A percentile compares a stretch with the other conserved stretches of the same genome.
These are phyloP conservation scores for Lycodopsis pacificus DNA, from an alignment of 2,797 vertebrate genomes.

Conservation along the genomic window DNA sequence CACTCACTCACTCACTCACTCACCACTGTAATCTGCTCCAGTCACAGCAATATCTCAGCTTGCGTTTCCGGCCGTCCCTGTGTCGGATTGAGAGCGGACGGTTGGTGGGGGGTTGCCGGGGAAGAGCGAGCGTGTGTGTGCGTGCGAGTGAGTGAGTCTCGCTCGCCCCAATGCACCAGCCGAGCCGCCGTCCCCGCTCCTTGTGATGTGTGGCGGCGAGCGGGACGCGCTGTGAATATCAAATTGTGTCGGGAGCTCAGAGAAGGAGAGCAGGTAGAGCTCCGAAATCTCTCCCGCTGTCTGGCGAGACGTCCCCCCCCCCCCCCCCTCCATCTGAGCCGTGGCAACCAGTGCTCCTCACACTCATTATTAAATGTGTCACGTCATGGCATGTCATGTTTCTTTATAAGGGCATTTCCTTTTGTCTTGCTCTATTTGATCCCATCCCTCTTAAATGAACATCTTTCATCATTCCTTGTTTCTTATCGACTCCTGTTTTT, in stretches of 20 bases:
- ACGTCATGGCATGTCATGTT: not conserved
- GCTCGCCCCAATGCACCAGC: slow-evolving; percentile 60
- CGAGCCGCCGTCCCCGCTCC: slow-evolving; percentile 29
- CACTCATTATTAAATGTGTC: slow-evolving; percentile 32
- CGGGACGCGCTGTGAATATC: slow-evolving; percentile 68
- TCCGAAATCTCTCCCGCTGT: slow-evolving; percentile 42
- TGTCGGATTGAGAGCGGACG: slow-evolving; percentile 9
- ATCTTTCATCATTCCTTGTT: not conserved
- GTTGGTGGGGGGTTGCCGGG: not conserved
- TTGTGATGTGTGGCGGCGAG: slow-evolving; percentile 56
- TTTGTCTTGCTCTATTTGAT: not conserved
- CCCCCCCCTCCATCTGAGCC: too few relatives aligned
- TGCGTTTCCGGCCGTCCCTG: slow-evolving; percentile 25
- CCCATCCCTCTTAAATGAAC: not conserved
- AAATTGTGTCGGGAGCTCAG: slow-evolving; percentile 57
- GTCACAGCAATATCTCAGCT: slow-evolving; percentile 30
- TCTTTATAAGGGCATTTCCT: not conserved
- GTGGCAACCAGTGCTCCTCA: slow-evolving; percentile 20
- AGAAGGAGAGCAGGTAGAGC: slow-evolving; percentile 58
- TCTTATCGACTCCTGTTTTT: not conserved
- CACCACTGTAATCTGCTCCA: slow-evolving; percentile 28
- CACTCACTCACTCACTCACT: too few relatives aligned
- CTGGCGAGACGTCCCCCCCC: slow-evolving; percentile 24
- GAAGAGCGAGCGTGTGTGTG: not conserved
- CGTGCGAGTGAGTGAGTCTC: slow-evolving; percentile 20